Evolutionary conservation across 2,113 vertebrate species (phyloP).

Genomic region (Sinocyclocheilus anophthalmus): DNA sequence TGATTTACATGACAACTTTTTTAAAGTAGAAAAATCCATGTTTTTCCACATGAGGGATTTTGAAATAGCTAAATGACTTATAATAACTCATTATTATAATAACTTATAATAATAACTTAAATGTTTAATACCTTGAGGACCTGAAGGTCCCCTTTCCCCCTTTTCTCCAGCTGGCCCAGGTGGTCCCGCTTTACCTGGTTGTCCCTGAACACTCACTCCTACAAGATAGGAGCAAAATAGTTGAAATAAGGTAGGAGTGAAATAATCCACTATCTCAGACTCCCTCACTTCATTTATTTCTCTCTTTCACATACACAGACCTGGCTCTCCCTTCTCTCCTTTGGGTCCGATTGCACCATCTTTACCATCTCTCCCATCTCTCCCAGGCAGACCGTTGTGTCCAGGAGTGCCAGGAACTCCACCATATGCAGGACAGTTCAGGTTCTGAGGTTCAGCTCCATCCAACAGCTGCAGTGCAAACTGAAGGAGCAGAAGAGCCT

Average conservation of each 20-base stretch:
- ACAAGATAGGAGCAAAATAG: not conserved
- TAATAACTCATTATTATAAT: too few relatives aligned
- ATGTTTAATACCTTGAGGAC: conserved; percentile 30
- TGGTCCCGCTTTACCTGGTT: conserved; percentile 46
- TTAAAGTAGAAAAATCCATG: not conserved
- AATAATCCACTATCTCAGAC: not conserved
- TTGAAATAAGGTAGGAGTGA: not conserved
- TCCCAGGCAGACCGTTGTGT: conserved; percentile 47
- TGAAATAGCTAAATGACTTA: not conserved
- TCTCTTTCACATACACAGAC: not conserved
- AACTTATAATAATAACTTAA: not conserved
- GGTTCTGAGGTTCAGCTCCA: conserved; percentile 18
- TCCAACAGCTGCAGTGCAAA: not conserved
- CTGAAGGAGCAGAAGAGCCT: conserved; percentile 37
- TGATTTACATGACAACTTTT: not conserved
- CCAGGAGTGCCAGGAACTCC: conserved; percentile 50
- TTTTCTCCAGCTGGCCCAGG: conserved; percentile 34
- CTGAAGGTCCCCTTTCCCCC: conserved; percentile 39
- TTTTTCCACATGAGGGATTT: not conserved
- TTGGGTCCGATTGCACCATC: conserved; percentile 47
- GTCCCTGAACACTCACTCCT: conserved; percentile 29
- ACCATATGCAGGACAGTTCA: conserved; percentile 30
- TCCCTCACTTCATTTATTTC: not conserved
- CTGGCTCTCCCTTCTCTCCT: conserved; percentile 51
- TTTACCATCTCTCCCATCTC: conserved; percentile 46